Evolutionary conservation across 2,113 vertebrate genomes (phyloP).

Genomic region (Coryphaenoides rupestris): DNA sequence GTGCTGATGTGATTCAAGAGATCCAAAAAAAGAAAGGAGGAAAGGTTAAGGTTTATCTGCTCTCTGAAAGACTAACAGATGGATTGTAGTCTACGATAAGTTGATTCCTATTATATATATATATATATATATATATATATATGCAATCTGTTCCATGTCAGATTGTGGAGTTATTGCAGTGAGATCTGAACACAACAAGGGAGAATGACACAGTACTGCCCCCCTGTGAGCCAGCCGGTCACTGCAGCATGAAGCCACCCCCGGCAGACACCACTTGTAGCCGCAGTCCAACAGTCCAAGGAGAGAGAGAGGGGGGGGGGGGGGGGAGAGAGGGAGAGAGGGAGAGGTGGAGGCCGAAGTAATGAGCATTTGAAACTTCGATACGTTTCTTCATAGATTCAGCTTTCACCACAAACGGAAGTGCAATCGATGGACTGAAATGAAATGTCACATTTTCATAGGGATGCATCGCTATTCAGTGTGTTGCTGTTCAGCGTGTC

Average conservation of each 20-base stretch:
- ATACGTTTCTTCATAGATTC: too few relatives aligned
- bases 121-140: slow-evolving; percentile 29
- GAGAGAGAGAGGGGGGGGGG: too few relatives aligned
- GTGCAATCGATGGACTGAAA: too few relatives aligned
- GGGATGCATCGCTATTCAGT: too few relatives aligned
- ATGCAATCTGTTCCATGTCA: slow-evolving; percentile 31
- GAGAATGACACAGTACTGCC: slow-evolving; percentile 66
- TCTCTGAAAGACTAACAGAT: slow-evolving; percentile 29
- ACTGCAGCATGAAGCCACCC: slow-evolving; percentile 33
- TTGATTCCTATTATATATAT: slow-evolving; percentile 31
- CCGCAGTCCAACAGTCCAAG: too few relatives aligned
- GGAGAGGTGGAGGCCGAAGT: too few relatives aligned
- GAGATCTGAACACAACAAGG: slow-evolving; percentile 13
- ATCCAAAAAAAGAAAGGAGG: not conserved
- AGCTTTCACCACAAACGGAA: too few relatives aligned
- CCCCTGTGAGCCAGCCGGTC: slow-evolving; percentile 60
- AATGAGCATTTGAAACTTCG: too few relatives aligned
- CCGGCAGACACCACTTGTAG: too few relatives aligned
- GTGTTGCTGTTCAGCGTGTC: too few relatives aligned
- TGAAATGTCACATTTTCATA: too few relatives aligned
- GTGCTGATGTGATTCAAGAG: slow-evolving; percentile 13
- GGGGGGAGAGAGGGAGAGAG: too few relatives aligned
- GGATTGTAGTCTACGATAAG: slow-evolving; percentile 38
- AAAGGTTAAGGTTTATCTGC: not conserved
- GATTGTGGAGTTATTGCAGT: slow-evolving; percentile 22